Evolutionary conservation across 2,113 vertebrate species (phyloP).

Genomic region (Corydoras maculifer): DNA sequence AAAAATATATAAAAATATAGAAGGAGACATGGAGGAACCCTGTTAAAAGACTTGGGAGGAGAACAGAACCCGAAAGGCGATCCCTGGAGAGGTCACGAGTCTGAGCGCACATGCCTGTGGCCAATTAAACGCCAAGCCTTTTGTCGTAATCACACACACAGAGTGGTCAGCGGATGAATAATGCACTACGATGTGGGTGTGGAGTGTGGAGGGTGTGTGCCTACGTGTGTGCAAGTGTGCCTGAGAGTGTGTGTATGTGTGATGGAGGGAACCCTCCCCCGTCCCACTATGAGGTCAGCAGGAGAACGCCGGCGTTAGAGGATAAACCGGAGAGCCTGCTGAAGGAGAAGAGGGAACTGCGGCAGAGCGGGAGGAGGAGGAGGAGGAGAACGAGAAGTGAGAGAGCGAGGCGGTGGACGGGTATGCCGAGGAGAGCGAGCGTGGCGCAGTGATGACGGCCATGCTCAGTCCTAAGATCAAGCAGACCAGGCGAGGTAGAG

Average conservation of each 20-base stretch:
- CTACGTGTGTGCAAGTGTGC: neutral
- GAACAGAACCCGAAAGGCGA: slow-evolving; percentile 7
- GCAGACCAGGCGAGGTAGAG: slow-evolving; percentile 83
- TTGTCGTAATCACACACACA: slow-evolving; percentile 34
- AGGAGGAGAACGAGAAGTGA: slow-evolving; percentile 31
- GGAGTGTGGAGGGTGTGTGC: slow-evolving; percentile 49
- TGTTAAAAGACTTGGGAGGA: neutral
- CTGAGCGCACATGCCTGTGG: slow-evolving; percentile 16
- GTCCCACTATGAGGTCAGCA: slow-evolving; percentile 47
- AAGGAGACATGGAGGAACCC: neutral
- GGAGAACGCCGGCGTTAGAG: slow-evolving; percentile 31
- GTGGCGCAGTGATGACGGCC: slow-evolving; percentile 58
- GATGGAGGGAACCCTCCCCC: slow-evolving; percentile 45
- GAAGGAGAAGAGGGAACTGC: slow-evolving; percentile 18
- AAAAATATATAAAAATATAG: neutral
- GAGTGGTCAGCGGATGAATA: slow-evolving; percentile 56
- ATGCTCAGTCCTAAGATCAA: slow-evolving; percentile 90
- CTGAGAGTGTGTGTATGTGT: slow-evolving; percentile 5
- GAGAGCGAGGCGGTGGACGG: slow-evolving; percentile 41
- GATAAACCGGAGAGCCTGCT: slow-evolving; percentile 50
- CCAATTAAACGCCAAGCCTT: slow-evolving; percentile 35
- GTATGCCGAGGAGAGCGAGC: slow-evolving; percentile 54
- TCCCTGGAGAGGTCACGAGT: slow-evolving; percentile 5
- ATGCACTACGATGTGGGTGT: slow-evolving; percentile 55
- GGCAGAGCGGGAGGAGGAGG: slow-evolving; percentile 14